A percentile compares a stretch with the other conserved stretches of the same genome.
Conservation (phyloP, 2,888 invertebrate species). For the Trachelus stipa region DNA sequence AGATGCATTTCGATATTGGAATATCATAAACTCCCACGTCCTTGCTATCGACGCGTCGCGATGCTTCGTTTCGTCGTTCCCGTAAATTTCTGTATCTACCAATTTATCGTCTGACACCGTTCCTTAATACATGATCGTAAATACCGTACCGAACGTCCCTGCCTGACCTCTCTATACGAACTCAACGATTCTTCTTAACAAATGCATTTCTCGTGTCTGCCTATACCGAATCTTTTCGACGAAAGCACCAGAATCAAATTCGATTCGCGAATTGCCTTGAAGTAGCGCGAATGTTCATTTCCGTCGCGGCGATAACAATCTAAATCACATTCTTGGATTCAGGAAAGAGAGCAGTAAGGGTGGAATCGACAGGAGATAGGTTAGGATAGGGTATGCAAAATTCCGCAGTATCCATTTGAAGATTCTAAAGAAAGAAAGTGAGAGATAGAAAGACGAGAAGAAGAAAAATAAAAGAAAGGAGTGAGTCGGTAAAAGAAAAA, state of each 20-base stretch:
- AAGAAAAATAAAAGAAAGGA: too few species aligned
- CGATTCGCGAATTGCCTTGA: neutral
- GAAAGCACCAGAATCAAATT: neutral
- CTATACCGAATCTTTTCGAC: neutral
- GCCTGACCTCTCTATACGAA: neutral
- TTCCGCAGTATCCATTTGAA: neutral
- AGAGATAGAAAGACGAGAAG: neutral
- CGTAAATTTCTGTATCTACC: neutral
- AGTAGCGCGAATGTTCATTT: neutral
- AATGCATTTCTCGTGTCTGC: neutral
- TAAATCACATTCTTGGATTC: neutral
- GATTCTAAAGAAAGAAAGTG: neutral
- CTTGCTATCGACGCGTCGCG: neutral
- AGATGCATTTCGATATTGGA: conserved; percentile 35
- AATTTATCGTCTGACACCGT: neutral
- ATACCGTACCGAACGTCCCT: neutral
- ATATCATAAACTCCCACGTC: conserved; percentile 17
- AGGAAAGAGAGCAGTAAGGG: neutral
- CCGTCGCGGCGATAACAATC: neutral
- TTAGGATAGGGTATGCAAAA: neutral
- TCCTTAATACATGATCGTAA: neutral
- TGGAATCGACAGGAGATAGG: neutral
- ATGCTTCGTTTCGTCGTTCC: neutral
- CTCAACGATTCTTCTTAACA: neutral
- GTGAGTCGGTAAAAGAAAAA: too few species aligned